These are phyloP conservation scores for Euthynnus affinis DNA, from an alignment of 2,797 vertebrate species.

Conservation along the genomic window DNA sequence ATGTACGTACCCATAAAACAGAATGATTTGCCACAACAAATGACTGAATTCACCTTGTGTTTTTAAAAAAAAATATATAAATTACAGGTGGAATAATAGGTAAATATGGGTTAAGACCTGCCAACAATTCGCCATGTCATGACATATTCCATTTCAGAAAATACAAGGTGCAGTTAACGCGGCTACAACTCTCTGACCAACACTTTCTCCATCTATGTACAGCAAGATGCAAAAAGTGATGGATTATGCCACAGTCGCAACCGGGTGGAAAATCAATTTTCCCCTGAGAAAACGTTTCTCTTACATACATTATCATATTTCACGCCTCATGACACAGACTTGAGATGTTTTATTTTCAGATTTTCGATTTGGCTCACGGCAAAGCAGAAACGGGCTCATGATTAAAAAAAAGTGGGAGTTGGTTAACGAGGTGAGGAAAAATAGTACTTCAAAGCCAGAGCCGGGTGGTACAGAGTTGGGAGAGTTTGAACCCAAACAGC, in stretches of 20 bases:
- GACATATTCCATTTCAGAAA: conserved; percentile 4
- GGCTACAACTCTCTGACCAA: conserved; percentile 41
- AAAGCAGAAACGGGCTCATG: conserved; percentile 52
- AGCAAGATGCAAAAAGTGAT: conserved; percentile 53
- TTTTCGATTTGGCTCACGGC: conserved; percentile 62
- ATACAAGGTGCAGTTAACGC: conserved; percentile 14
- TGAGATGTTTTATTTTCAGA: conserved; percentile 68
- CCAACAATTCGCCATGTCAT: conserved; percentile 11
- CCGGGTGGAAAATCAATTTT: conserved; percentile 69
- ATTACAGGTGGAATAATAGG: not conserved
- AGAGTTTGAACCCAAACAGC: conserved; percentile 25
- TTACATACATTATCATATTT: conserved; percentile 72
- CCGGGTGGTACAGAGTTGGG: conserved; percentile 1
- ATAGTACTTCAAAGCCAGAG: conserved; percentile 53
- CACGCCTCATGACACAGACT: conserved; percentile 56
- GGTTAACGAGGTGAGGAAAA: conserved; percentile 66
- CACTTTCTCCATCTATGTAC: conserved; percentile 35
- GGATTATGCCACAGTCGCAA: conserved; percentile 52
- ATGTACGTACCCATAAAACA: not conserved
- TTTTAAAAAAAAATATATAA: not conserved
- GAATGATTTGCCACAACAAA: not conserved
- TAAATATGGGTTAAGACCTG: not conserved
- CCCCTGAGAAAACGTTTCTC: conserved; percentile 53
- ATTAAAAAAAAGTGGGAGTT: conserved; percentile 59
- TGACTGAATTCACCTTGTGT: not conserved